phyloP scores from a whole-genome alignment of 2,113 vertebrate species.

The Phylloscopus trochilus region DNA sequence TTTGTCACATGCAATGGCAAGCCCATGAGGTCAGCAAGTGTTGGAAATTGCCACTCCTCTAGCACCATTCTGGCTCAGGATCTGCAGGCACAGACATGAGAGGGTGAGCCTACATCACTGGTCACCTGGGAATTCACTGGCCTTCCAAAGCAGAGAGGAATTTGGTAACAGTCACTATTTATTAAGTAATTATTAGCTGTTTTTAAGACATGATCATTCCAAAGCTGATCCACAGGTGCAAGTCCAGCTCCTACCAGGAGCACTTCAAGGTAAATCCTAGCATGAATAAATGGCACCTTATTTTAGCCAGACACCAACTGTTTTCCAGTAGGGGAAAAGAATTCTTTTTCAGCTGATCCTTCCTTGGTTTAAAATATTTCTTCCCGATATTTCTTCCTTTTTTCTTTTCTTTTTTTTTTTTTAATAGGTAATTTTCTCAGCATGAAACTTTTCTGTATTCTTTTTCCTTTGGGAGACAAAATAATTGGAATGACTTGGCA shows the following conservation, averaged over 20 bases:
- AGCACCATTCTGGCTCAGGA: background rate
- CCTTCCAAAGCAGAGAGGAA: background rate
- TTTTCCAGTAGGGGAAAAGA: background rate
- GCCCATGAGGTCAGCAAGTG: background rate
- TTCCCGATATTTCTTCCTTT: background rate
- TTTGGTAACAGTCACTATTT: background rate
- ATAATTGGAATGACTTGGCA: constrained; percentile 31
- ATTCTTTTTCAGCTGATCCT: background rate
- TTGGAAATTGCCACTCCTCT: background rate
- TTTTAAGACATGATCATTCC: background rate
- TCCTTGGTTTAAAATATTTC: background rate
- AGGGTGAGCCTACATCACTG: background rate
- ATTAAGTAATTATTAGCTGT: background rate
- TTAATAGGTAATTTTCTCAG: background rate
- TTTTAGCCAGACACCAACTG: background rate
- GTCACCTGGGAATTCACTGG: background rate
- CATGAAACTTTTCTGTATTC: background rate
- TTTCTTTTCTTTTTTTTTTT: background rate
- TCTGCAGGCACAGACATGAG: background rate
- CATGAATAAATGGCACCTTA: background rate
- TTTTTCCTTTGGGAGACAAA: constrained; percentile 17
- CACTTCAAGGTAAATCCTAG: background rate
- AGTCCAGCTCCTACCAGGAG: background rate
- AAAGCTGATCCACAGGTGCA: background rate
- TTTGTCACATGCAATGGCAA: background rate